These are phyloP conservation scores for Copidosoma floridanum DNA, from an alignment of 1,140 invertebrate genomes.

Conservation along the genomic window DNA sequence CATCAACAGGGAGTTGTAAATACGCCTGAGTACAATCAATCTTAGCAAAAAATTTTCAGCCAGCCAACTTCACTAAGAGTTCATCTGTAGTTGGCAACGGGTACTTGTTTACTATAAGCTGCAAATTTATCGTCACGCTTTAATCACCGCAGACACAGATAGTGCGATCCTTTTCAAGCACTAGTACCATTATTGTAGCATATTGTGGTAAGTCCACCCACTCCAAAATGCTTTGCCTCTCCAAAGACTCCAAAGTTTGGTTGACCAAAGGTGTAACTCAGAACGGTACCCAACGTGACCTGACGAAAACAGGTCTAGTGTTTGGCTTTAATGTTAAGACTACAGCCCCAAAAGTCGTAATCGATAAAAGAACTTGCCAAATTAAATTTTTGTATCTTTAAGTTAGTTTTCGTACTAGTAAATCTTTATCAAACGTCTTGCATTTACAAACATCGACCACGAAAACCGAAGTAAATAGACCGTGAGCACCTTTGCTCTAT, in stretches of 20 bases:
- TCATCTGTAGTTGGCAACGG: background rate
- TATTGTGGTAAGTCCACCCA: background rate
- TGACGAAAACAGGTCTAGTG: background rate
- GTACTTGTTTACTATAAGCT: conserved; percentile 2
- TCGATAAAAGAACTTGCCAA: background rate
- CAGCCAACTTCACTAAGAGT: background rate
- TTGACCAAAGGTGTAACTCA: background rate
- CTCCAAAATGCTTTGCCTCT: background rate
- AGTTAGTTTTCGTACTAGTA: background rate
- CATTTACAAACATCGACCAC: background rate
- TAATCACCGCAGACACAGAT: conserved; percentile 47
- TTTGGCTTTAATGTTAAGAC: background rate
- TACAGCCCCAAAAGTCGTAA: background rate
- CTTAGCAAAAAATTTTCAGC: background rate
- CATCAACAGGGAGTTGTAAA: background rate
- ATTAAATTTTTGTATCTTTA: background rate
- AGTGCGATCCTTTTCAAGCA: conserved; percentile 40
- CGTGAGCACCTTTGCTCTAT: background rate
- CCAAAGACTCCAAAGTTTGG: background rate
- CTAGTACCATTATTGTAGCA: conserved; percentile 27
- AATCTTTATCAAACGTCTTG: background rate
- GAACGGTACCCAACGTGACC: background rate
- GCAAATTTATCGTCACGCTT: conserved; percentile 40
- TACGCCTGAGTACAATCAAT: too few species aligned
- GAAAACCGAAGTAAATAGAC: background rate